phyloP scores from a whole-genome alignment of 2,888 invertebrate genomes.

The Hemistola chrysoprasaria region DNA sequence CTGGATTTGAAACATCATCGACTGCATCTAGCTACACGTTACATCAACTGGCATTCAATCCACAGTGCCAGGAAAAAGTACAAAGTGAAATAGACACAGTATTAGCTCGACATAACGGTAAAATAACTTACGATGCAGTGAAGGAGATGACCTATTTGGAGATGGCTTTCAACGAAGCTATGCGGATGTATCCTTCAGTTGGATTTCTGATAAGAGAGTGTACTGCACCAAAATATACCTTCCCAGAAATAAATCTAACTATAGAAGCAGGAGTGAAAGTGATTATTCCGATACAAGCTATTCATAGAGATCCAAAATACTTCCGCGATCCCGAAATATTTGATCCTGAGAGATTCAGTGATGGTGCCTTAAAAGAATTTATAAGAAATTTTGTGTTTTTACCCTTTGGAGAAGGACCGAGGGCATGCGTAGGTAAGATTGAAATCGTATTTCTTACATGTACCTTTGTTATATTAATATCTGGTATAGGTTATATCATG shows the following conservation, averaged over 20 bases:
- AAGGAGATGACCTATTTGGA: constrained; percentile 68
- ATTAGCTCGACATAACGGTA: constrained; percentile 53
- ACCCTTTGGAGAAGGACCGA: constrained; percentile 70
- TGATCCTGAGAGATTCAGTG: constrained; percentile 61
- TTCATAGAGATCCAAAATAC: constrained; percentile 64
- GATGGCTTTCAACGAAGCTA: constrained; percentile 65
- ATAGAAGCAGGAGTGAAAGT: constrained; percentile 59
- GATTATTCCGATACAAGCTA: constrained; percentile 63
- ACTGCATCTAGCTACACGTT: constrained; percentile 71
- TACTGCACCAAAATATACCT: constrained; percentile 58
- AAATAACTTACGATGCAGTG: constrained; percentile 63
- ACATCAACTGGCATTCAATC: constrained; percentile 72
- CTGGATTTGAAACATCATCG: constrained; percentile 79
- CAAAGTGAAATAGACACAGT: constrained; percentile 68
- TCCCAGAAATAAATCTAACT: constrained; percentile 61
- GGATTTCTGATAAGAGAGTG: constrained; percentile 63
- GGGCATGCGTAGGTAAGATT: constrained; percentile 70
- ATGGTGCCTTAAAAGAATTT: constrained; percentile 46
- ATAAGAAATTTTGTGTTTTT: constrained; percentile 55
- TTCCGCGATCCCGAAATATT: constrained; percentile 59
- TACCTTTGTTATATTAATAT: too few species aligned
- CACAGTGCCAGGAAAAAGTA: constrained; percentile 65
- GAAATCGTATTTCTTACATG: constrained; percentile 1
- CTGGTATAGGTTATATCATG: too few species aligned
- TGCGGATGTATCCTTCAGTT: constrained; percentile 69